Evolutionary conservation across 2,888 invertebrate genomes (phyloP), one percentile per base, ranked within the genome.

Genomic region (Nemotelus pantherinus): DNA sequence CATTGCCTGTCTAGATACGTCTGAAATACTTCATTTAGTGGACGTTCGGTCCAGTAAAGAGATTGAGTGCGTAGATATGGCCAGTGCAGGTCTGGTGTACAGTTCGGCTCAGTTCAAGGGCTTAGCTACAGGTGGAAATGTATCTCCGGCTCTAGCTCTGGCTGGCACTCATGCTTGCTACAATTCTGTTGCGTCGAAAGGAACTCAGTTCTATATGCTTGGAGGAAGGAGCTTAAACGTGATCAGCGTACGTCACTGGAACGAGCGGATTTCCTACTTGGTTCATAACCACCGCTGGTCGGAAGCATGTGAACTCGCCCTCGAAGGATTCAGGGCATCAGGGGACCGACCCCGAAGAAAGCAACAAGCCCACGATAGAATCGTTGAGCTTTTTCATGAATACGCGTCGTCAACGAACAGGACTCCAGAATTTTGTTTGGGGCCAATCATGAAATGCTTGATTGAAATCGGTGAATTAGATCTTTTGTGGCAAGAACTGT

Each of bases 121-220:
- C 0, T 88, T 98, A 58, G 97, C 97, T 79, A 98, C 98, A 0
- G 99, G 99, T 4, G 98, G 98, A 0, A 96, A 97, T 84, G 99
- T 93, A 82, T 90, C 94, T 79, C 89, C 89, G 2, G 91, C 91
- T 0, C 88, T 91, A 85, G 89, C 90, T 58, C 84, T 88, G 75
- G 91, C 91, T 0, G 91, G 91, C 0, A 89, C 88, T 3, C 89
- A 89, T 82, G 91, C 91, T 0, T 94, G 93, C 83, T 94, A 93
- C 84, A 93, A 93, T 84, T 92, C 93, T 0, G 88, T 93, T 55
- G 88, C 91, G 55, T 90, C 90, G 45, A 90, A 90, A 81, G 91
- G 91, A 63, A 91, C 90, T 7, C 93, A 93, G 83, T 86, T 94
- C 63, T 88, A 93, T 79, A 85, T 94, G n/a, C 86, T 94, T 41